These are phyloP conservation scores for Excalfactoria chinensis DNA, from an alignment of 2,113 vertebrate genomes.

Conservation along the genomic window DNA sequence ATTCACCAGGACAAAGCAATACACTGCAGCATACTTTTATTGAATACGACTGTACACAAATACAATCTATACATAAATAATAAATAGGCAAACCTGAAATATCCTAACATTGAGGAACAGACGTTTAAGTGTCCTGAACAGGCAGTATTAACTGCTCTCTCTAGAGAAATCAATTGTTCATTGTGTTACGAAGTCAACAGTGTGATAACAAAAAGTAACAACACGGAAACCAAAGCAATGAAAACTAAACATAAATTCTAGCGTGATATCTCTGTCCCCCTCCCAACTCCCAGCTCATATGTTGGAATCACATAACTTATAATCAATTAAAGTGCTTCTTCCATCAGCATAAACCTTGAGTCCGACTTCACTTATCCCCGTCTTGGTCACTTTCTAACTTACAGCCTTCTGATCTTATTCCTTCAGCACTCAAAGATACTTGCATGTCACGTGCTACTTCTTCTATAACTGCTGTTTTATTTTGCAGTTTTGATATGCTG, in stretches of 20 bases:
- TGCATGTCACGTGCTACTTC: slow-evolving; percentile 72
- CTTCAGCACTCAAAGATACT: slow-evolving; percentile 61
- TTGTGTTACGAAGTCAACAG: neutral
- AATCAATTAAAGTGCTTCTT: neutral
- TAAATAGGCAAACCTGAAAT: neutral
- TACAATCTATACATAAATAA: neutral
- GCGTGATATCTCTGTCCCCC: neutral
- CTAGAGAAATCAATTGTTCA: neutral
- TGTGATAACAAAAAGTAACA: neutral
- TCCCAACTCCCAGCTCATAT: neutral
- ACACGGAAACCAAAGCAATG: neutral
- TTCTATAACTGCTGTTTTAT: slow-evolving; percentile 75
- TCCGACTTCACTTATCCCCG: slow-evolving; percentile 23
- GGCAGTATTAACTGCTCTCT: neutral
- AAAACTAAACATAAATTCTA: neutral
- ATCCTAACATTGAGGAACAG: neutral
- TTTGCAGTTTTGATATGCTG: slow-evolving; percentile 79
- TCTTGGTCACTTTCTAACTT: slow-evolving; percentile 55
- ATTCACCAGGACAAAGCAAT: neutral
- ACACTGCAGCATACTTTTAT: neutral
- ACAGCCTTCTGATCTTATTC: slow-evolving; percentile 34
- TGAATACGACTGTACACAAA: neutral
- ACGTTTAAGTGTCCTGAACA: neutral
- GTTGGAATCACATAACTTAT: neutral
- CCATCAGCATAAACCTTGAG: neutral